Base-by-base conservation (phyloP, 2,888 invertebrate genomes). In the Axea sp. region DNA sequence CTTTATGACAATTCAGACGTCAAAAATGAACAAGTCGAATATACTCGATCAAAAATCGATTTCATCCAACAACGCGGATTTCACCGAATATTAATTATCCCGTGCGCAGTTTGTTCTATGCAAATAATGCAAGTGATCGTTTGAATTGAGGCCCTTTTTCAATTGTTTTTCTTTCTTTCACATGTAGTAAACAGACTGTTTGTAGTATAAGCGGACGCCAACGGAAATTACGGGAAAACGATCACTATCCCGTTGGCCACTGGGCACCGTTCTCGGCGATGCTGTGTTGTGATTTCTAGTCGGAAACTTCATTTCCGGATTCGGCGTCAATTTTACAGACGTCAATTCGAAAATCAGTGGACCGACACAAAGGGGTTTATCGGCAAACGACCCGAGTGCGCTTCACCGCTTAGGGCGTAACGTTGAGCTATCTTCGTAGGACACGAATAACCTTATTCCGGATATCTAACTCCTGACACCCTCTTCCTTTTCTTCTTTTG, bases 281-380 rank as follows among this genome's bases (percentile, higher is more conserved):
- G 43, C 69, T 37, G 55, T n/a, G 72, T 80, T 78, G 69, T 73
- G 73, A 81, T 75, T 77, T 76, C 75, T 77, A 79, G 76, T 81
- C 77, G 80, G 77, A 78, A 80, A 81, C 80, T 83, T 84, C 81
- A 84, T 84, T 86, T 85, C 83, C 83, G 82, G 78, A 76, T 78
- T 80, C 75, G 78, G 75, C 77, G 76, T 77, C 77, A 80, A 82
- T 83, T 80, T 81, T 78, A 80, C 79, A 78, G 76, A 76, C 73
- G 78, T 76, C 78, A 81, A 80, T 81, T 82, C 78, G 80, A 82
- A 83, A 85, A 82, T 83, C 84, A 84, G 82, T 82, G 79, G 78
- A 75, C 80, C 80, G 80, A 83, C 77, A 83, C 82, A 82, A 84
- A 83, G 82, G 81, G 84, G 81, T 84, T 84, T 82, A 84, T 84